Evolutionary conservation across 2,797 vertebrate genomes (phyloP).

Genomic region (Caiman crocodilus): DNA sequence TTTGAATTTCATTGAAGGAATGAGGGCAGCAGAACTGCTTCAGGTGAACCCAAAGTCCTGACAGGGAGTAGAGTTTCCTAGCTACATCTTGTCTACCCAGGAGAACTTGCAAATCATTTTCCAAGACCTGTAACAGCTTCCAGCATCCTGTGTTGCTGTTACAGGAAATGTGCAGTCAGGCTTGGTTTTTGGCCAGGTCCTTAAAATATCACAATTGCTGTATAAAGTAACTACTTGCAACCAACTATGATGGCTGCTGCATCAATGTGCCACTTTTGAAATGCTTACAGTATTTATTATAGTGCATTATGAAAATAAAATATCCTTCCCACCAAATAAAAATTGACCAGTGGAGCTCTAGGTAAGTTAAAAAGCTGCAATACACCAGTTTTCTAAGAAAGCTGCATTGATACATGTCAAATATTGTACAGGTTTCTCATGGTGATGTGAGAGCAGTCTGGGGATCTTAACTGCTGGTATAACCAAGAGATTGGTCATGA

Average conservation of each 20-base stretch:
- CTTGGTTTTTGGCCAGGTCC: constrained; percentile 16
- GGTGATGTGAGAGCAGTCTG: background rate
- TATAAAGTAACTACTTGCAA: constrained; percentile 4
- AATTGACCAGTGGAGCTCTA: background rate
- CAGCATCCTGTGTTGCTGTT: background rate
- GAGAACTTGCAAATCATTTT: background rate
- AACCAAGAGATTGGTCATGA: background rate
- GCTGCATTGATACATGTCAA: rapidly evolving
- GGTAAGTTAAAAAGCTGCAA: background rate
- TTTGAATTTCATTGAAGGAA: background rate
- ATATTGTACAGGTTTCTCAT: background rate
- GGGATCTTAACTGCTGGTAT: background rate
- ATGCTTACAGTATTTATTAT: rapidly evolving
- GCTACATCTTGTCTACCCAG: constrained; percentile 9
- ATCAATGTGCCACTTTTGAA: background rate
- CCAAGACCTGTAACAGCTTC: constrained; percentile 2
- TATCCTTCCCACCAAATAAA: background rate
- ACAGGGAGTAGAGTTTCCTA: rapidly evolving
- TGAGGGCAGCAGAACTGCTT: rapidly evolving
- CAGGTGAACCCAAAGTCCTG: rapidly evolving
- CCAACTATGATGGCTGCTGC: background rate
- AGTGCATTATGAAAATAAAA: background rate
- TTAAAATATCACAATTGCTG: constrained; percentile 19
- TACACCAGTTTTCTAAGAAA: rapidly evolving
- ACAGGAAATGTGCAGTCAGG: constrained; percentile 21